Evolutionary conservation across 2,888 invertebrate genomes (phyloP), one percentile per base, ranked within the genome.

Genomic region (Tiphia femorata): DNA sequence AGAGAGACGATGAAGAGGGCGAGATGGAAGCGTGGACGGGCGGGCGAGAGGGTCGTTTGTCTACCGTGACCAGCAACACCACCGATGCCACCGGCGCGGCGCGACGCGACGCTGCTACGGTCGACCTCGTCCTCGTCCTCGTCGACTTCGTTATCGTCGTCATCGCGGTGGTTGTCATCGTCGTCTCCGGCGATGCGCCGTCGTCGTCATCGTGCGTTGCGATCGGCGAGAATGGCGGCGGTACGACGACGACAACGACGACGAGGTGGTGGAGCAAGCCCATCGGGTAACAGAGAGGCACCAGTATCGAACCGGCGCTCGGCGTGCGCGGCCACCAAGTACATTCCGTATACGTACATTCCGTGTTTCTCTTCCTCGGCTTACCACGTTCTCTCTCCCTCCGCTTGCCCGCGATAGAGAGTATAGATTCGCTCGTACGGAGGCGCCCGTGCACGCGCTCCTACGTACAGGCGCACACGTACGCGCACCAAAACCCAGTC

Each of bases 301-400:
- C 61, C 79, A 83, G 83, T 84, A 84, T 83, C 81, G 83, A 84
- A 83, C 80, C 79, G 80, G 82, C 83, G 73, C 68, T 77, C 73
- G 76, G 66, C 53, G 74, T 63, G 71, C 70, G 72, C 73, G 70
- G 65, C 41, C 63, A 63, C 53, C 60, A 47, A 46, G 50, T 62
- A 67, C 71, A 72, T 75, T 75, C 70, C 73, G 50, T 67, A 69
- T 41, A 62, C 46, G 62, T 54, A 67, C 71, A 67, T 71, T 77
- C 67, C 62, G 58, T 64, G 64, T 54, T 42, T 57, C 49, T 7
- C 17, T 14, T n/a, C n/a, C n/a, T n/a, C n/a, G n/a, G n/a, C n/a
- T n/a, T n/a, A n/a, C n/a, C n/a, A n/a, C 20, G 10, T 2, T 55
- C 42, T 30, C n/a, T 49, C 40, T 40, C 16, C 21, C 5, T 5